These are phyloP conservation scores for Xestoiulus laeticollis DNA, from an alignment of 2,888 invertebrate genomes.

Conservation along the genomic window DNA sequence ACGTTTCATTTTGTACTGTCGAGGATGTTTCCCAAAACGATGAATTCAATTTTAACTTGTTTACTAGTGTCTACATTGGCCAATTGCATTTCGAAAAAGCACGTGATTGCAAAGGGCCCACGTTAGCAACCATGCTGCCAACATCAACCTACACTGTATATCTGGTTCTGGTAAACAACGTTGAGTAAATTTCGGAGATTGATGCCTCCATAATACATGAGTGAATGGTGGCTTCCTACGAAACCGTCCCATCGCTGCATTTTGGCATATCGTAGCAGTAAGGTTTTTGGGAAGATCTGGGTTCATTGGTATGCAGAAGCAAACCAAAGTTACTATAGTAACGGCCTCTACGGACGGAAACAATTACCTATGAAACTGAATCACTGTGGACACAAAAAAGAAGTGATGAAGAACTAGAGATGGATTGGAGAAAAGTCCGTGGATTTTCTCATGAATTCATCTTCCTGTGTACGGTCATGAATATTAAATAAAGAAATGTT, in stretches of 20 bases:
- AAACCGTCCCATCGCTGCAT: conserved; percentile 20
- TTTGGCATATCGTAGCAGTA: neutral
- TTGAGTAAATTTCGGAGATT: conserved; percentile 1
- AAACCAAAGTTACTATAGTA: conserved; percentile 40
- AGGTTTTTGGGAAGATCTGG: neutral
- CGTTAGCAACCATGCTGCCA: neutral
- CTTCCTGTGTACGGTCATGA: neutral
- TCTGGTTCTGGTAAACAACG: neutral
- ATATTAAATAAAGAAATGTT: conserved; percentile 1
- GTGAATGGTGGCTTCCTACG: neutral
- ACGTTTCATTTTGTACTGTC: neutral
- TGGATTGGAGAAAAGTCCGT: neutral
- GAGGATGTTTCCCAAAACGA: neutral
- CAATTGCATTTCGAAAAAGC: neutral
- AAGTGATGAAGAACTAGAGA: conserved; percentile 27
- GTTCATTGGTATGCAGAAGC: conserved; percentile 27
- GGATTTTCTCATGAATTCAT: conserved; percentile 34
- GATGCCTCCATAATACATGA: conserved; percentile 32
- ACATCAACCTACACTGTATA: neutral
- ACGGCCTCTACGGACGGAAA: conserved; percentile 36
- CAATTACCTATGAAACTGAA: conserved; percentile 41
- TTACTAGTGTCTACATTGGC: neutral
- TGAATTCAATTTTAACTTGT: neutral
- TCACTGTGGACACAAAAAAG: conserved; percentile 43
- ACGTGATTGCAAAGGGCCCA: neutral